Evolutionary conservation across 2,113 vertebrate species (phyloP), one percentile per base, ranked within the genome.

Genomic region (Psilopsiagon aymara): DNA sequence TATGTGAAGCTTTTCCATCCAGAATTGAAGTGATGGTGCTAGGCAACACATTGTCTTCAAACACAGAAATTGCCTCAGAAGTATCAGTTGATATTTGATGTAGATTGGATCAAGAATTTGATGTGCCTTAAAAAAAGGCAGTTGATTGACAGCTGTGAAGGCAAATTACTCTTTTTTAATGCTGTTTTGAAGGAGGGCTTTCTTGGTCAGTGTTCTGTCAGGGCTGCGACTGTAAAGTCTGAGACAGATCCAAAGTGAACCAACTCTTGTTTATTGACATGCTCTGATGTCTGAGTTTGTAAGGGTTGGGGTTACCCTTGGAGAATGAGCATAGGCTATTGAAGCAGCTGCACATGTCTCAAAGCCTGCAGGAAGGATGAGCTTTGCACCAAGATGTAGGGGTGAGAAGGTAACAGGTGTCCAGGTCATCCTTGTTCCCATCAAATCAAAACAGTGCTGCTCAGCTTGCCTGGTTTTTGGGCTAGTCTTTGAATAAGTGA

Each of bases 1-100:
- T 33, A 28, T 25, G 51, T 73, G 64, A 55, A 85, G 28, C 10
- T 59, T 84, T 85, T 85, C 31, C 75, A 67, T 49, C 28, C 46
- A 71, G 52, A 71, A 49, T 17, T 8, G 51, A 80, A 80, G 39
- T 0, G 1, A 71, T 1, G 1, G 41, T 0, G 9, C 39, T 81
- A 88, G 43, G 29, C 57, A 85, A 49, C 46, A 53, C 4, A 6
- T 27, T 49, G n/a, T 60, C 63, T 76, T 71, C 63, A 76, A 71
- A 71, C 31, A 55, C 63, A 55, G 70, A 31, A 67, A 43, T 51
- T 67, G 35, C 51, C 33, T 77, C 76, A 25, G 28, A 86, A 85
- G 31, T 53, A 43, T 60, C 29, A 11, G 46, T 21, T 77, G 85
- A 55, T 82, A 59, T 9, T 70, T 88, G 64, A 49, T 0, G 3